These are phyloP conservation scores for Drosophila kohkoa DNA, from an alignment of 1,140 invertebrate species.

Conservation along the genomic window DNA sequence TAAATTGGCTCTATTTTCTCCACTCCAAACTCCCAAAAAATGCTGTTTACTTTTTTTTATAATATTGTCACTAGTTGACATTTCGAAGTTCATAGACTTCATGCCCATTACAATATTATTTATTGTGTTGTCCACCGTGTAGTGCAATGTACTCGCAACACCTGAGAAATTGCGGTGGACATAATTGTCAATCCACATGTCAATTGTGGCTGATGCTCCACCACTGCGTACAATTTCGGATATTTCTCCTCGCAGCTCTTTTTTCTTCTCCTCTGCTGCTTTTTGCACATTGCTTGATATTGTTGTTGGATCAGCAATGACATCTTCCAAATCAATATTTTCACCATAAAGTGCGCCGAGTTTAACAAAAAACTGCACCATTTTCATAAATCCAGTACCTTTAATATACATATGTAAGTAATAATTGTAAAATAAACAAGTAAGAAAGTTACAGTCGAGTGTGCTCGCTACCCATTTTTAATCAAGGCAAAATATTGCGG, in stretches of 20 bases:
- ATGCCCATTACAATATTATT: constrained; percentile 37
- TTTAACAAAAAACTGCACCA: constrained; percentile 38
- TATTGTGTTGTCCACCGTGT: constrained; percentile 14
- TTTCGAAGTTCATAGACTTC: constrained; percentile 52
- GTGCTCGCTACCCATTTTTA: no score
- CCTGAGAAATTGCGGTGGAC: constrained; percentile 42
- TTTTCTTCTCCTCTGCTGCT: constrained; percentile 31
- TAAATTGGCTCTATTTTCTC: constrained; percentile 26
- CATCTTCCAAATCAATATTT: constrained; percentile 34
- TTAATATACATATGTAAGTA: neutral
- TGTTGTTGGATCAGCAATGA: constrained; percentile 35
- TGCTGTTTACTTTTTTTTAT: constrained; percentile 15
- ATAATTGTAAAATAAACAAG: no score
- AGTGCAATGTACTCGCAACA: constrained; percentile 34
- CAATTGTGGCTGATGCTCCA: constrained; percentile 28
- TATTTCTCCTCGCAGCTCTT: constrained; percentile 26
- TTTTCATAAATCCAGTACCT: constrained; percentile 28
- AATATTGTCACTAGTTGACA: constrained; percentile 35
- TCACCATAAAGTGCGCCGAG: constrained; percentile 32
- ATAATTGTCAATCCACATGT: constrained; percentile 49
- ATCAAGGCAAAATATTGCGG: no score
- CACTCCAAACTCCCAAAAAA: constrained; percentile 36
- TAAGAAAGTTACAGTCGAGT: no score
- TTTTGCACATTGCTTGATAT: constrained; percentile 31
- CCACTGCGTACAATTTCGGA: constrained; percentile 22